phyloP scores from a whole-genome alignment of 2,888 invertebrate species.

The Zelleria hepariella region DNA sequence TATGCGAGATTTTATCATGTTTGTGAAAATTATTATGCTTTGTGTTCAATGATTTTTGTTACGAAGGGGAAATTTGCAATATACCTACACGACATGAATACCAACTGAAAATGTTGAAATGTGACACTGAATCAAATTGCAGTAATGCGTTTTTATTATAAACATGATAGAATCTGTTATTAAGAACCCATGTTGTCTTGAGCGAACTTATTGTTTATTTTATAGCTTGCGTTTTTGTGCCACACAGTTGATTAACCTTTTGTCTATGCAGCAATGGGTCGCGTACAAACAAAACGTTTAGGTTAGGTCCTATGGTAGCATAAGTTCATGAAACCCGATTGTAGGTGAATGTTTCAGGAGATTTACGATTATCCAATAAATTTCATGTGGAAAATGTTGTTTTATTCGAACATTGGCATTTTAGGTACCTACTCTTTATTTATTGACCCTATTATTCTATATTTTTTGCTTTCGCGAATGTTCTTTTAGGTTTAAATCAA shows the following conservation, averaged over 20 bases:
- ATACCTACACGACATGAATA: too few relatives aligned
- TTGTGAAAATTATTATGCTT: background rate
- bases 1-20: conserved; percentile 3
- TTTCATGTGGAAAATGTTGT: conserved; percentile 66
- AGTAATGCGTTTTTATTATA: background rate
- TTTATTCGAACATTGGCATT: conserved; percentile 36
- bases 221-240: conserved; percentile 2
- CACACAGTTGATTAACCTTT: background rate
- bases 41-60: background rate
- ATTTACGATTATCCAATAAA: conserved; percentile 65
- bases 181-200: background rate
- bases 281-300: background rate
- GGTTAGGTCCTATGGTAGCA: background rate
- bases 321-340: conserved; percentile 11
- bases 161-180: background rate
- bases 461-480: background rate
- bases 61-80: background rate
- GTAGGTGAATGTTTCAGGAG: conserved; percentile 45
- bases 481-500: background rate
- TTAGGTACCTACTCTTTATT: background rate
- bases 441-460: background rate
- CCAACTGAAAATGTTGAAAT: background rate
- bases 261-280: background rate
- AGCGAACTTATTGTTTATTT: conserved; percentile 3
- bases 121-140: background rate